These are phyloP conservation scores for Polydrusus pterygomalis DNA, from an alignment of 2,888 invertebrate genomes.

Conservation along the genomic window DNA sequence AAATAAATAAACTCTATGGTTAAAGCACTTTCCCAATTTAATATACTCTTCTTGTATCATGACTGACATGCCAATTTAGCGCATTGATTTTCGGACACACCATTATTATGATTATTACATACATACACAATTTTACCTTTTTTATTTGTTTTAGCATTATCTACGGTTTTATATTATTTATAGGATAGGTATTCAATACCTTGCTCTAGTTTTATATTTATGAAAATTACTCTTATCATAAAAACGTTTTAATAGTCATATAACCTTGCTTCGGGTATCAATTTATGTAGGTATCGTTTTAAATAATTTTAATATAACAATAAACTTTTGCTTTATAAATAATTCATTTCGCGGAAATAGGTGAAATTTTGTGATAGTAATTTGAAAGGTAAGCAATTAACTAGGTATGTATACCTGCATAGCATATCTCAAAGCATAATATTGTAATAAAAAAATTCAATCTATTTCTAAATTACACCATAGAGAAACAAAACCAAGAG, in stretches of 20 bases:
- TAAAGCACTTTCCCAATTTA: too few species aligned
- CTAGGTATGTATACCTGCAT: constrained; percentile 32
- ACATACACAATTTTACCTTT: not conserved
- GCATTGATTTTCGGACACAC: too few species aligned
- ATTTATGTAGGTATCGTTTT: constrained; percentile 39
- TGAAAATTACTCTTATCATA: constrained; percentile 44
- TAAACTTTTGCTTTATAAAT: constrained; percentile 47
- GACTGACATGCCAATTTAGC: too few species aligned
- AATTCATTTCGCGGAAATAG: constrained; percentile 49
- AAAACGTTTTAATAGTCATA: constrained; percentile 46
- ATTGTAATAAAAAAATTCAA: too few species aligned
- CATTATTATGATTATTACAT: too few species aligned
- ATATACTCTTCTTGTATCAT: too few species aligned
- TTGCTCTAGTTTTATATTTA: constrained; percentile 38
- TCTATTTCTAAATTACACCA: too few species aligned
- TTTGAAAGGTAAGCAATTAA: constrained; percentile 37
- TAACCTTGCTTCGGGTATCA: constrained; percentile 49
- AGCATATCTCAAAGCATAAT: constrained; percentile 29
- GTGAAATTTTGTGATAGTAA: constrained; percentile 43
- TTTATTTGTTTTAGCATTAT: not conserved
- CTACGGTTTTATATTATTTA: too few species aligned
- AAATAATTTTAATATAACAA: constrained; percentile 51
- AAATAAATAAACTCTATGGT: too few species aligned
- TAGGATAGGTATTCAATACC: constrained; percentile 32
- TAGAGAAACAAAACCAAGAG: too few species aligned